Evolutionary conservation across 2,888 invertebrate genomes (phyloP), one percentile per base, ranked within the genome.

Genomic region (Cyclophora albipunctata): DNA sequence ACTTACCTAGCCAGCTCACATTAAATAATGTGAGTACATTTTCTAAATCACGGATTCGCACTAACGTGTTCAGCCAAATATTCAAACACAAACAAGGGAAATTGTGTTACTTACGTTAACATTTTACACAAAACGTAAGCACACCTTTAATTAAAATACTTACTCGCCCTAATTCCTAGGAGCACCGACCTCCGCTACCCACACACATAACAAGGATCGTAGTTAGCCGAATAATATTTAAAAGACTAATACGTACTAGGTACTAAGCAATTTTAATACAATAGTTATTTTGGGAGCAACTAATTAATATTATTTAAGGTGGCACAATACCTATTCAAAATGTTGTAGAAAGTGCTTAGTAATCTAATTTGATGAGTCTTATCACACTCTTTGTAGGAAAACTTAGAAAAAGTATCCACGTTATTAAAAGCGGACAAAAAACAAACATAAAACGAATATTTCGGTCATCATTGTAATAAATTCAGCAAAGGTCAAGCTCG

Each of bases 251-350:
- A 20, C 20, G 1, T 20, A 20, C 2, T 20, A n/a, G n/a, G n/a
- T n/a, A 44, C 37, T 45, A 46, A 49, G 42, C 52, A 47, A 55
- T 48, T n/a, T 50, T 51, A 40, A 46, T 50, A 48, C 45, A 46
- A 40, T 43, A 51, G 5, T 45, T 35, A 43, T 40, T 7, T 40
- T 20, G 20, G 20, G 20, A 40, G 5, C 7, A 7, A 3, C 40
- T 7, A 40, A 3, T 7, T 0, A 40, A 40, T 7, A 40, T 3
- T 40, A 40, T 40, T 40, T 40, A 7, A 6, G 20, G 20, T 34
- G 45, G 20, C 42, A 5, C 42, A n/a, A 42, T 42, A n/a, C n/a
- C n/a, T n/a, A n/a, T n/a, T 41, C 7, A 6, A 41, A 4, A 40
- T 40, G 3, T 40, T 7, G 5, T 20, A 20, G 20, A 20, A 20